Base-by-base conservation (phyloP, 1,140 invertebrate species). In the Ridgeia piscesae region DNA sequence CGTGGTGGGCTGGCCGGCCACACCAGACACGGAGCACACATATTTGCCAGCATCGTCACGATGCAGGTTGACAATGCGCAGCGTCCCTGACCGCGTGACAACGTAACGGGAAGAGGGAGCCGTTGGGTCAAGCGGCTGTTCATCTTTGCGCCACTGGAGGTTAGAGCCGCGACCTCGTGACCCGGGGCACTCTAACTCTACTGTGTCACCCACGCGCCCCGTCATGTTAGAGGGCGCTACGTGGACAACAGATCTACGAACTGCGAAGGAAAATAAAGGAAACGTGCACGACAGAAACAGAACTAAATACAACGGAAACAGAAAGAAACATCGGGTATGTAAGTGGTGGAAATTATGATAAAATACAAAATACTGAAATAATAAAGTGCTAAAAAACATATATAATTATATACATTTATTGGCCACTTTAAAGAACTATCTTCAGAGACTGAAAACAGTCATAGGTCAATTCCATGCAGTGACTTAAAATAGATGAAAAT, bases 221-320 rank as follows among this genome's bases (percentile, higher is more conserved):
- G 92, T 93, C 34, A 89, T 92, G 89, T 93, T 93, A 35, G 93
- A 92, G 0, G 93, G 93, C 0, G 92, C 92, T n/a, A 93, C 92
- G 1, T 91, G 91, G 31, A 93, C 93, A 35, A 88, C 17, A 17
- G 93, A 92, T 58, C 58, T 89, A 42, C n/a, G 34, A 33, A 88
- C 90, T 92, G 90, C 31, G 34, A 33, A 91, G 91, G n/a, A 35
- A 50, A 21, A 35, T 27, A 35, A 88, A 89, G 14, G 33, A 42
- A 91, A 8, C n/a, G 31, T 91, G 34, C 50, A 92, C 35, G 27
- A n/a, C 31, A 50, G 14, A 88, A 35, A 50, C 33, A 27, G 50
- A 92, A 33, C 42, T 34, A 91, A 33, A 92, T 50, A 33, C 50
- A 92, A 35, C 77, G 92, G n/a, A 91, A 89, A 35, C 58, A 31